A percentile compares a stretch with the other conserved stretches of the same genome.
phyloP scores from a whole-genome alignment of 1,140 invertebrate species.

The Eumeta japonica region DNA sequence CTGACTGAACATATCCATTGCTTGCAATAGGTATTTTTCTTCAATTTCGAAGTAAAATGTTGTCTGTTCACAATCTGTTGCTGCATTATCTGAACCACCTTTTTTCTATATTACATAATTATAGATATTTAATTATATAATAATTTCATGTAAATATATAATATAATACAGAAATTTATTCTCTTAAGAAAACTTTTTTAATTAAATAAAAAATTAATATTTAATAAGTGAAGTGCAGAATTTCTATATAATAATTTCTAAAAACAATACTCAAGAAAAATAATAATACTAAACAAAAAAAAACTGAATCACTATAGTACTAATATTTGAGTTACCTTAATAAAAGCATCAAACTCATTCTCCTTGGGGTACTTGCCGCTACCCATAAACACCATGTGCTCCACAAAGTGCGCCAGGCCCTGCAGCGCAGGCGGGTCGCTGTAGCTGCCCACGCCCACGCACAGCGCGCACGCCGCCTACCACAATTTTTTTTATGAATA shows the following conservation, averaged over 20 bases:
- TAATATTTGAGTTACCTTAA: conserved; percentile 49
- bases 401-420: conserved; percentile 91
- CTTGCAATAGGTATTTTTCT: conserved; percentile 70
- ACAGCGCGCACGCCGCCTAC: conserved; percentile 70
- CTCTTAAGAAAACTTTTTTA: too few relatives aligned
- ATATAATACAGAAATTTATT: not conserved
- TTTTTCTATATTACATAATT: conserved; percentile 58
- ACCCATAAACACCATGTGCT: conserved; percentile 96
- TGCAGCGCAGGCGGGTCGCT: conserved; percentile 67
- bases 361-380: conserved; percentile 83
- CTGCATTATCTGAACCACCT: conserved; percentile 80
- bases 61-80: conserved; percentile 81
- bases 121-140: not conserved
- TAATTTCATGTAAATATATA: not conserved
- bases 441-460: conserved; percentile 71
- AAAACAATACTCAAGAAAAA: not conserved
- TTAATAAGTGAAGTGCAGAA: not conserved
- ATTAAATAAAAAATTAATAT: conserved; percentile 1
- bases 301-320: too few relatives aligned
- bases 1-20: conserved; percentile 85
- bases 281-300: conserved; percentile 2
- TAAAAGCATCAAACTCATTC: conserved; percentile 81
- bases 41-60: conserved; percentile 87
- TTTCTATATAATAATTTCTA: not conserved
- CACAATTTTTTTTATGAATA: too few relatives aligned